Evolutionary conservation across 1,140 invertebrate species (phyloP).

Genomic region (Trichomalopsis sarcophagae): DNA sequence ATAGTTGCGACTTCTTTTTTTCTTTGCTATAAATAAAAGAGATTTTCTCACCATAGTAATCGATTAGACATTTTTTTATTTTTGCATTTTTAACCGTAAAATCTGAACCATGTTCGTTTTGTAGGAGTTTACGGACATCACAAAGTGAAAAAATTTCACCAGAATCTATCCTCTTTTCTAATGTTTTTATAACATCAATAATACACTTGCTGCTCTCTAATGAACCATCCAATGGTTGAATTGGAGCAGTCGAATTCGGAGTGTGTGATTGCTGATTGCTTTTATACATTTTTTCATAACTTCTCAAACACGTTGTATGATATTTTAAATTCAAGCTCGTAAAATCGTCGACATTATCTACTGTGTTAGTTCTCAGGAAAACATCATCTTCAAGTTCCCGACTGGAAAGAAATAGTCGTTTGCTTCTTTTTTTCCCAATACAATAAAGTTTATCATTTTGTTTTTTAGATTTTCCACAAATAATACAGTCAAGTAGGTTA

Average conservation of each 20-base stretch:
- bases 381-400: too few species aligned
- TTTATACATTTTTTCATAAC: constrained; percentile 5
- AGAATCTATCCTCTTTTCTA: constrained; percentile 9
- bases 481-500: not conserved
- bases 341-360: too few species aligned
- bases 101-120: constrained; percentile 16
- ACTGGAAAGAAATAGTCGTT: too few species aligned
- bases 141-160: constrained; percentile 21
- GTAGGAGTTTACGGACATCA: not conserved
- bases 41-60: constrained; percentile 7
- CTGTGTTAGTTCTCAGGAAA: too few species aligned
- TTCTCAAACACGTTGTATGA: not conserved
- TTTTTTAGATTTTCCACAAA: too few species aligned
- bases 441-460: too few species aligned
- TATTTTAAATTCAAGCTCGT: too few species aligned
- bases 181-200: not conserved
- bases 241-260: too few species aligned
- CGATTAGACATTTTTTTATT: not conserved
- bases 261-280: not conserved
- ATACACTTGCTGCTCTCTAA: not conserved
- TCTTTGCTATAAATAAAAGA: not conserved
- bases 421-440: too few species aligned
- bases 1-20: not conserved
- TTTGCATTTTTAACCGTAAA: not conserved
- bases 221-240: not conserved